phyloP scores from a whole-genome alignment of 2,113 vertebrate species.

The Semnornis frantzii region DNA sequence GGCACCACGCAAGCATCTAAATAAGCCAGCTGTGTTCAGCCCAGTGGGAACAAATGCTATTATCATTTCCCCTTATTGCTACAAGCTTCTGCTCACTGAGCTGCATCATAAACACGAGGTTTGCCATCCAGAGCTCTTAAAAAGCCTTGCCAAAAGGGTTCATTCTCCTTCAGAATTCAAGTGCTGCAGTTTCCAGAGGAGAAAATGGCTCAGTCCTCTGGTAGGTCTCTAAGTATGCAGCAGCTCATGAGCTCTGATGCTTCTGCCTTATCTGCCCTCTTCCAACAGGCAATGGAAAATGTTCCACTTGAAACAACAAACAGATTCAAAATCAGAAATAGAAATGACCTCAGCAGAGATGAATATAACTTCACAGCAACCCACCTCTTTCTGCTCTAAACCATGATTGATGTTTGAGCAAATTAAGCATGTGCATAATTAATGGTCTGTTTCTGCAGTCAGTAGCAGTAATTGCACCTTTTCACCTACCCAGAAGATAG shows the following conservation, averaged over 20 bases:
- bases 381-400: constrained; percentile 1
- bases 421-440: neutral
- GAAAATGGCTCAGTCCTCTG: constrained; percentile 15
- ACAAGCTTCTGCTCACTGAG: neutral
- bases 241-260: constrained; percentile 5
- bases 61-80: neutral
- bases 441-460: neutral
- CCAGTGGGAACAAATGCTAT: neutral
- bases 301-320: constrained; percentile 60
- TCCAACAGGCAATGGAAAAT: constrained; percentile 61
- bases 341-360: constrained; percentile 52
- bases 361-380: constrained; percentile 45
- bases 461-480: neutral
- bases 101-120: constrained; percentile 15
- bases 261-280: constrained; percentile 43
- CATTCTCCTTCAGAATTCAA: constrained; percentile 42
- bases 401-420: neutral
- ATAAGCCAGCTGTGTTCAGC: neutral
- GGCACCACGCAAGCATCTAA: neutral
- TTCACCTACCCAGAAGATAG: neutral
- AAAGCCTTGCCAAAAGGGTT: constrained; percentile 43
- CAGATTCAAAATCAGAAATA: constrained; percentile 54
- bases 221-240: constrained; percentile 10
- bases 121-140: neutral
- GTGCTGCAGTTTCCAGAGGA: constrained; percentile 4